Conservation (phyloP, 2,797 vertebrate genomes). For the Acanthiza pusilla region DNA sequence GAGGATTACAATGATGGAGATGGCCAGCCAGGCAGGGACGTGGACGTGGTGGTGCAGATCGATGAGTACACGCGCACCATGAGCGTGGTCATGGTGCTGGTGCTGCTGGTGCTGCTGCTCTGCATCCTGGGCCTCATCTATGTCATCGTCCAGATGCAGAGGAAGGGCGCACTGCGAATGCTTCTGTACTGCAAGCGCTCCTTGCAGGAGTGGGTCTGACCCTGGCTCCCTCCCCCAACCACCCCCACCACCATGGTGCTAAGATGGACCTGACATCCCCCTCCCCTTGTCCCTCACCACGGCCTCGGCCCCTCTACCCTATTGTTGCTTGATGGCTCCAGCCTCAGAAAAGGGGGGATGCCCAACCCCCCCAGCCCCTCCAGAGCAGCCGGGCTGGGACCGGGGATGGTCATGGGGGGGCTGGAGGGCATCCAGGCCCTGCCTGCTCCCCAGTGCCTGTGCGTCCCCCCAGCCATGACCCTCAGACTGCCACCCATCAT, state of each 20-base stretch:
- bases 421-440: background rate
- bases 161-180: constrained; percentile 87
- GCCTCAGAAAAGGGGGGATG: background rate
- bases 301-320: background rate
- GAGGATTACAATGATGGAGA: constrained; percentile 46
- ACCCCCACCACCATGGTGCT: constrained; percentile 47
- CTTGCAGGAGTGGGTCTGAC: constrained; percentile 96
- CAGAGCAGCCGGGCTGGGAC: background rate
- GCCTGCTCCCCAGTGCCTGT: background rate
- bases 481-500: background rate
- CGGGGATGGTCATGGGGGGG: background rate
- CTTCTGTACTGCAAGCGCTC: constrained; percentile 97
- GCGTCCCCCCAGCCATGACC: background rate
- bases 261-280: constrained; percentile 1
- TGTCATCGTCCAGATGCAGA: constrained; percentile 89
- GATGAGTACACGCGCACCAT: constrained; percentile 84
- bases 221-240: background rate
- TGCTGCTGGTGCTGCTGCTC: constrained; percentile 88
- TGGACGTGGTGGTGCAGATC: constrained; percentile 86
- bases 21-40: constrained; percentile 73
- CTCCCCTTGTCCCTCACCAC: background rate
- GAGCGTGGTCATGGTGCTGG: constrained; percentile 87
- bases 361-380: background rate
- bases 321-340: constrained; percentile 3
- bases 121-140: constrained; percentile 88